Conservation (phyloP, 92 coral and sea anemone species). For the Umimayanthus kanabou region DNA sequence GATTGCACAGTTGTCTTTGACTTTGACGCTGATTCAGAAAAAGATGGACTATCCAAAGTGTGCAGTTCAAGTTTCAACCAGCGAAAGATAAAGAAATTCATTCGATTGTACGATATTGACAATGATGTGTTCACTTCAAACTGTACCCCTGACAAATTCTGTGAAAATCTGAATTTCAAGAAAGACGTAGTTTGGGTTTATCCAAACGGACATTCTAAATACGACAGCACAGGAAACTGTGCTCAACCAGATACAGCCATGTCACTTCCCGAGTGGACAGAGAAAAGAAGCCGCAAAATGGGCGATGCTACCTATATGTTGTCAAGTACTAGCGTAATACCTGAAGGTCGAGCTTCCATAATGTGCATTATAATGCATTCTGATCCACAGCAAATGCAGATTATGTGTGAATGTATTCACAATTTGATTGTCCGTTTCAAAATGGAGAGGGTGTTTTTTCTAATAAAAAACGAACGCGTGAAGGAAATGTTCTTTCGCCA, state of each 20-base stretch:
- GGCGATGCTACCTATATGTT: slow-evolving; percentile 31
- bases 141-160: slow-evolving; percentile 19
- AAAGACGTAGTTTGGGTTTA: slow-evolving; percentile 36
- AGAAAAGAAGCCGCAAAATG: slow-evolving; percentile 43
- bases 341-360: slow-evolving; percentile 39
- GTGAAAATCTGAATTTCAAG: slow-evolving; percentile 33
- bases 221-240: slow-evolving; percentile 25
- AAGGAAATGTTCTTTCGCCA: slow-evolving; percentile 27
- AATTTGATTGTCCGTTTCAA: slow-evolving; percentile 24
- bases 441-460: slow-evolving; percentile 29
- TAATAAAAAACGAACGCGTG: slow-evolving; percentile 25
- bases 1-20: slow-evolving; percentile 39
- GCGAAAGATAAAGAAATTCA: slow-evolving; percentile 19
- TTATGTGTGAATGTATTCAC: slow-evolving; percentile 32
- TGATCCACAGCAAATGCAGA: slow-evolving; percentile 37
- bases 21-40: slow-evolving; percentile 39
- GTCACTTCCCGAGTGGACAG: slow-evolving; percentile 40
- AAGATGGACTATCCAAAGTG: slow-evolving; percentile 25
- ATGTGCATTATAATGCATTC: slow-evolving; percentile 25
- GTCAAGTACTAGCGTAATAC: slow-evolving; percentile 30
- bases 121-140: slow-evolving; percentile 37
- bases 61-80: slow-evolving; percentile 27
- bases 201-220: slow-evolving; percentile 44
- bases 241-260: slow-evolving; percentile 37
- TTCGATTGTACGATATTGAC: slow-evolving; percentile 36